Conservation (phyloP, 2,888 invertebrate species). For the Polymixis lichenea region DNA sequence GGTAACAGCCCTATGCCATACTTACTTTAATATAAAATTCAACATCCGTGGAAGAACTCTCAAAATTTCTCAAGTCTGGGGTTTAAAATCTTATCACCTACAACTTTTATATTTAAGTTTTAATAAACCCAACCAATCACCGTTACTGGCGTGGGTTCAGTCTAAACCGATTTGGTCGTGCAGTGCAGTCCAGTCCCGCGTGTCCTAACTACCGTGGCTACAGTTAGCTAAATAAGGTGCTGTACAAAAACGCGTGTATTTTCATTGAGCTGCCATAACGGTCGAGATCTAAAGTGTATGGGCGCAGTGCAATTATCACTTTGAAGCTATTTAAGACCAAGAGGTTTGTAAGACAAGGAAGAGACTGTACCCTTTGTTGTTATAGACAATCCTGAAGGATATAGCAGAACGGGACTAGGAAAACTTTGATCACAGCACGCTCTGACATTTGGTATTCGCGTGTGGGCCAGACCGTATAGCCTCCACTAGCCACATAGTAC, state of each 20-base stretch:
- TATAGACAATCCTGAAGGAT: background rate
- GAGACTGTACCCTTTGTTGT: background rate
- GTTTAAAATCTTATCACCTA: background rate
- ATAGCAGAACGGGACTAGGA: too few species aligned
- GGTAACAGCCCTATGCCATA: background rate
- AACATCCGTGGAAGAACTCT: background rate
- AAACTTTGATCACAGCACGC: background rate
- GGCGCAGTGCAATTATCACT: background rate
- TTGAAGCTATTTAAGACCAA: background rate
- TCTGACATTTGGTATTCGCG: too few species aligned
- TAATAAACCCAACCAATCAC: slow-evolving; percentile 4
- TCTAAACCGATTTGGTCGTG: background rate
- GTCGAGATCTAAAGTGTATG: background rate
- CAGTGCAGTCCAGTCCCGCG: background rate
- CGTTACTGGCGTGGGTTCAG: background rate
- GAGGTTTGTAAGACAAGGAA: background rate
- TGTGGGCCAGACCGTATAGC: background rate
- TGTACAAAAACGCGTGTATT: slow-evolving; percentile 2
- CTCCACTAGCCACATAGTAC: background rate
- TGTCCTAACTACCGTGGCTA: background rate
- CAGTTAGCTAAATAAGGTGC: background rate
- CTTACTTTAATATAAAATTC: background rate
- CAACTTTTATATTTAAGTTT: slow-evolving; percentile 1
- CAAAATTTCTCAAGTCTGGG: background rate
- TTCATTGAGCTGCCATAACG: slow-evolving; percentile 9